phyloP scores from a whole-genome alignment of 2,888 invertebrate species.

The Volucella inflata region DNA sequence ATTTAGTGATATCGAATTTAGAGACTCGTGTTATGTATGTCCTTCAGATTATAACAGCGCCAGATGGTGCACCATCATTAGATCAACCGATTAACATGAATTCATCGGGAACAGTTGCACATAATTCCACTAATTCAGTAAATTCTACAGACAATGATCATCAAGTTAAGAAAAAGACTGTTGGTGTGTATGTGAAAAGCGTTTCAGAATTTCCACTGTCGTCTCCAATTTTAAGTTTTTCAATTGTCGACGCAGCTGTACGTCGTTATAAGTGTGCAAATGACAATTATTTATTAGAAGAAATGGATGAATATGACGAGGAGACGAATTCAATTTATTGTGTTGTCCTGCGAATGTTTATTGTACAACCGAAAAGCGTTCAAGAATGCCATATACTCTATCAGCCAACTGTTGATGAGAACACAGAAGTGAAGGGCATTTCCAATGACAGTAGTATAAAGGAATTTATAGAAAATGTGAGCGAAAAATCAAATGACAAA shows the following conservation, averaged over 20 bases:
- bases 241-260: constrained; percentile 91
- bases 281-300: constrained; percentile 84
- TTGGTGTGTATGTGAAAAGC: constrained; percentile 87
- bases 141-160: constrained; percentile 26
- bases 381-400: constrained; percentile 92
- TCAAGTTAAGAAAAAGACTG: constrained; percentile 79
- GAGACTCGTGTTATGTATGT: constrained; percentile 93
- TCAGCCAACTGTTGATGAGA: constrained; percentile 83
- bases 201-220: constrained; percentile 94
- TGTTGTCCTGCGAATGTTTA: constrained; percentile 87
- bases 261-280: constrained; percentile 84
- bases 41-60: constrained; percentile 88
- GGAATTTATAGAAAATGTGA: constrained; percentile 62
- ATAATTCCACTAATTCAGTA: constrained; percentile 63
- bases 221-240: constrained; percentile 94
- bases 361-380: constrained; percentile 94
- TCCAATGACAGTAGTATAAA: constrained; percentile 75
- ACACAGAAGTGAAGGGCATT: constrained; percentile 78
- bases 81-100: constrained; percentile 47
- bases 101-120: constrained; percentile 11
- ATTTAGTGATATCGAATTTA: constrained; percentile 94
- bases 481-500: constrained; percentile 75
- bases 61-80: constrained; percentile 78
- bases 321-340: constrained; percentile 85
- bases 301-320: constrained; percentile 86